Conservation (phyloP, 1,140 invertebrate species). For the Tetramorium parvispinum region DNA sequence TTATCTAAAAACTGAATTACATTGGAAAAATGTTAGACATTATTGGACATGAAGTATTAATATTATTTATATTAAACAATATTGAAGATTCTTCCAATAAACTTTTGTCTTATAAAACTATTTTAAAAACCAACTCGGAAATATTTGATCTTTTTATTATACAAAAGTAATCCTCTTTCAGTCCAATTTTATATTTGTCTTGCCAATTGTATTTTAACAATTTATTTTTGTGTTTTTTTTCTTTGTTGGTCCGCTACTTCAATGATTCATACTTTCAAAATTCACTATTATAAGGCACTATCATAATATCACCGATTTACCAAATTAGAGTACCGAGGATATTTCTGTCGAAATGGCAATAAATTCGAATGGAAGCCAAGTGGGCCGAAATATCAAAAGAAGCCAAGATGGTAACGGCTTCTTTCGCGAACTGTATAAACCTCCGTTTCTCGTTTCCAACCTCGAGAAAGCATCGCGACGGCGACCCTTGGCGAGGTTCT, state of each 20-base stretch:
- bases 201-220: background rate
- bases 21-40: no score
- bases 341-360: slow-evolving; percentile 72
- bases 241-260: background rate
- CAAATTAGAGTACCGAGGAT: slow-evolving; percentile 28
- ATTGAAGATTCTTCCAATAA: background rate
- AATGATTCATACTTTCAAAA: background rate
- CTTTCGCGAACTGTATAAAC: slow-evolving; percentile 42
- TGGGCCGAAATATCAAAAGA: slow-evolving; percentile 69
- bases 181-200: background rate
- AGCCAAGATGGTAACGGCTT: background rate
- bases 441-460: slow-evolving; percentile 34
- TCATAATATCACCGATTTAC: background rate
- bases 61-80: background rate
- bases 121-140: background rate
- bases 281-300: background rate
- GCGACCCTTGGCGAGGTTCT: slow-evolving; percentile 63
- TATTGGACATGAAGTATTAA: background rate
- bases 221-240: no score
- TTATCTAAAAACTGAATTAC: no score
- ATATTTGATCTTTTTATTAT: background rate
- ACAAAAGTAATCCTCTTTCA: background rate
- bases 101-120: background rate
- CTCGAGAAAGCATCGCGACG: slow-evolving; percentile 38
- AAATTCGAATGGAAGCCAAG: slow-evolving; percentile 63